Evolutionary conservation across 2,113 vertebrate species (phyloP), one percentile per base, ranked within the genome.

Genomic region (Scatophagus argus): DNA sequence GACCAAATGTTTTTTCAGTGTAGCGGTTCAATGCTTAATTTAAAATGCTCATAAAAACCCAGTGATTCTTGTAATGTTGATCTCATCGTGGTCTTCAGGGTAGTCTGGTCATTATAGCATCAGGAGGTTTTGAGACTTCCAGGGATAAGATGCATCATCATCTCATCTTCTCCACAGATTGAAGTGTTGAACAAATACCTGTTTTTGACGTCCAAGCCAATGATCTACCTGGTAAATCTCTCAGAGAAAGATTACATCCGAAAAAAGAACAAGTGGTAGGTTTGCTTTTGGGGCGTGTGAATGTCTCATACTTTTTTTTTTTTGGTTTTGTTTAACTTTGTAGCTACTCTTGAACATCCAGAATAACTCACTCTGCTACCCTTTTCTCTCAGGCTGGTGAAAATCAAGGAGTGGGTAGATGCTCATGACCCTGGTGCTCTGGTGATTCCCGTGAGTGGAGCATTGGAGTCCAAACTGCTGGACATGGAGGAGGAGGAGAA

Each of bases 391-490:
- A 99, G 98, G 98, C 94, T 99, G 96, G 96, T 95, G 87, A 99
- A 99, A 96, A 99, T 99, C 95, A 99, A 99, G 95, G 98, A 99
- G 94, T 99, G 98, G 98, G 96, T 99, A 90, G 98, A 99, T 84
- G 95, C 95, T 90, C 95, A 97, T 89, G 98, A 99, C 94, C 97
- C 97, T 60, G 96, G 97, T 34, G 96, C 98, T 62, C 87, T 99
- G 95, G 97, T 99, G 91, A 99, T 99, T 91, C 98, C 98, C 72
- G 94, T 99, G 93, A 99, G 98, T 92, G 98, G 98, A 79, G 94
- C 95, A 76, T 82, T 99, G 90, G 98, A 99, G 96, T 95, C 95
- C 88, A 98, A 97, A 90, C 94, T 98, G 90, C 95, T 96, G 93
- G 98, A 99, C 93, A 97, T 99, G 97, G 95, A 93, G 86, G 96